Conservation (phyloP, 1,140 invertebrate species). For the Geopemphigus sp. region DNA sequence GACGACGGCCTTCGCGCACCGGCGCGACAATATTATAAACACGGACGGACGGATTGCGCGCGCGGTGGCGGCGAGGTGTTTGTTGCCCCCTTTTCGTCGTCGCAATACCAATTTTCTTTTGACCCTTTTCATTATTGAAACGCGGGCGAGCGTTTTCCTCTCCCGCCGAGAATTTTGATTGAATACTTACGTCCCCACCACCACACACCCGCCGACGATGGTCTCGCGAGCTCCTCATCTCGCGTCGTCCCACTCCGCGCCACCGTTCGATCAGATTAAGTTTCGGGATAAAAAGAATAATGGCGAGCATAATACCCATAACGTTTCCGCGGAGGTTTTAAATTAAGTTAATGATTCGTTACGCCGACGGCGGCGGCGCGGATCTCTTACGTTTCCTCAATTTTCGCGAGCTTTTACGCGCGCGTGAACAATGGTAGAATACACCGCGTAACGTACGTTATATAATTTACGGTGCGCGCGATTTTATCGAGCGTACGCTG, state of each 20-base stretch:
- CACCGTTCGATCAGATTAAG: conserved; percentile 32
- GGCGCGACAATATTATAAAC: conserved; percentile 17
- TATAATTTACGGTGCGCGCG: not conserved
- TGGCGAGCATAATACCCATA: not conserved
- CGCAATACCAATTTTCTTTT: conserved; percentile 48
- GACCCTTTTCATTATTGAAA: conserved; percentile 49
- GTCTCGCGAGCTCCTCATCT: conserved; percentile 1
- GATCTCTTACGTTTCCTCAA: not conserved
- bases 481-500: conserved; percentile 1
- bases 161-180: conserved; percentile 47
- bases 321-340: conserved; percentile 10
- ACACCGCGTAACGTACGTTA: not conserved
- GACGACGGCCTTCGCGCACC: not conserved
- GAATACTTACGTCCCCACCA: conserved; percentile 38
- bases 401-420: no score
- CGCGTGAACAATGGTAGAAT: not conserved
- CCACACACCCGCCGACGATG: not conserved
- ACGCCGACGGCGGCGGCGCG: not conserved
- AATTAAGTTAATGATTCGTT: conserved; percentile 39
- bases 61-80: not conserved
- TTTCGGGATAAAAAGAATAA: conserved; percentile 2
- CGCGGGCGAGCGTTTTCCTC: conserved; percentile 34
- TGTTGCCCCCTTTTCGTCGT: conserved; percentile 1
- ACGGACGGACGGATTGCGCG: no score
- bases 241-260: not conserved